A percentile compares a stretch with the other conserved stretches of the same genome.
Conservation (phyloP, 2,113 vertebrate species). For the Pica pica region DNA sequence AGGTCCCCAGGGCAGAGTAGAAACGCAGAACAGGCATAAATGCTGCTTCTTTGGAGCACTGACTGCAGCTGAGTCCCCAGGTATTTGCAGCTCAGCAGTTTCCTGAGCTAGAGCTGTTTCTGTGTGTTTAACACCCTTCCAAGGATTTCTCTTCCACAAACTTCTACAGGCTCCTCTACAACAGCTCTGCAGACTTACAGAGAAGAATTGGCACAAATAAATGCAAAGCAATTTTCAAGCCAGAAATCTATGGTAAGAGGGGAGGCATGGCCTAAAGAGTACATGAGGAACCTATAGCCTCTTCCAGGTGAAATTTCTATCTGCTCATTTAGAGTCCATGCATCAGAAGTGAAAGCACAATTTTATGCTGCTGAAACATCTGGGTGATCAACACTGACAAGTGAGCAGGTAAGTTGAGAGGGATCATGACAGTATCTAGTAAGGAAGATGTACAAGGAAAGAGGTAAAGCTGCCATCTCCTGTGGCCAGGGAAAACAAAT, state of each 20-base stretch:
- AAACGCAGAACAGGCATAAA: background rate
- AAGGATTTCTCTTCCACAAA: background rate
- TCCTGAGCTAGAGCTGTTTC: background rate
- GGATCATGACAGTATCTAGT: accelerated
- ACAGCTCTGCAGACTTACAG: background rate
- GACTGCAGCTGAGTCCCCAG: background rate
- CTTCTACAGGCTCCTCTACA: background rate
- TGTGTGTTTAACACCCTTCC: background rate
- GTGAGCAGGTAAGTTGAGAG: background rate
- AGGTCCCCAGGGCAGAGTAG: background rate
- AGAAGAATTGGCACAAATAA: background rate
- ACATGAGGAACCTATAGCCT: background rate
- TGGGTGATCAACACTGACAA: background rate
- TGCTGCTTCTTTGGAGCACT: background rate
- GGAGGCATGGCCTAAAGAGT: background rate
- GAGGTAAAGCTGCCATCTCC: background rate
- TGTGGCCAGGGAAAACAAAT: background rate
- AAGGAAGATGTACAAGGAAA: background rate
- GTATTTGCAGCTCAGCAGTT: background rate
- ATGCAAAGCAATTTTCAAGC: background rate
- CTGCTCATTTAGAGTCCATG: background rate
- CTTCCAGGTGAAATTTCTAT: background rate
- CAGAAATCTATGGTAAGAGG: background rate
- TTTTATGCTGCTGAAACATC: background rate
- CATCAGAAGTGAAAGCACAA: background rate